Evolutionary conservation across 2,888 invertebrate species (phyloP).

Genomic region (Penaeus monodon): DNA sequence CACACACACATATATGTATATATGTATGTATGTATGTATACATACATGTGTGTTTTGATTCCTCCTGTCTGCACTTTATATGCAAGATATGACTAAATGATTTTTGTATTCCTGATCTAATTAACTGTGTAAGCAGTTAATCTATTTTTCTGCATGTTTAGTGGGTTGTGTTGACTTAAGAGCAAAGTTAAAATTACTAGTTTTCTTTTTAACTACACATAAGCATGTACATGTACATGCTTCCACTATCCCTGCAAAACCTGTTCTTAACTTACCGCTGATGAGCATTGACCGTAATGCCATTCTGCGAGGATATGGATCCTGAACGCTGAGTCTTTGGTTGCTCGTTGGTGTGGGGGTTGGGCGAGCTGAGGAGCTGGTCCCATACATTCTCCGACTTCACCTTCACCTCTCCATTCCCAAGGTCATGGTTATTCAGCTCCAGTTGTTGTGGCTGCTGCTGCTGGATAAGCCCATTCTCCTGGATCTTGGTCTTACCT

Average conservation of each 20-base stretch:
- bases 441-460: slow-evolving; percentile 69
- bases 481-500: slow-evolving; percentile 15
- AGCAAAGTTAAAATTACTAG: not conserved
- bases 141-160: too few relatives aligned
- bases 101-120: too few relatives aligned
- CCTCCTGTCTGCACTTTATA: too few relatives aligned
- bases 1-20: not conserved
- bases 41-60: slow-evolving; percentile 26
- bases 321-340: slow-evolving; percentile 37
- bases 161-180: too few relatives aligned
- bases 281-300: slow-evolving; percentile 45
- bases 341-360: slow-evolving; percentile 18
- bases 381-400: slow-evolving; percentile 55
- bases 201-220: not conserved
- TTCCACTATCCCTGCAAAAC: too few relatives aligned
- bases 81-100: too few relatives aligned
- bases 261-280: not conserved
- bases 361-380: slow-evolving; percentile 48
- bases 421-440: slow-evolving; percentile 63
- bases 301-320: slow-evolving; percentile 42
- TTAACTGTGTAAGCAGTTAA: too few relatives aligned
- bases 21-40: not conserved
- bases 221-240: not conserved
- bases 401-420: slow-evolving; percentile 45
- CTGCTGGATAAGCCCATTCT: slow-evolving; percentile 18